phyloP scores from a whole-genome alignment of 2,888 invertebrate genomes.

The Nebria salina region DNA sequence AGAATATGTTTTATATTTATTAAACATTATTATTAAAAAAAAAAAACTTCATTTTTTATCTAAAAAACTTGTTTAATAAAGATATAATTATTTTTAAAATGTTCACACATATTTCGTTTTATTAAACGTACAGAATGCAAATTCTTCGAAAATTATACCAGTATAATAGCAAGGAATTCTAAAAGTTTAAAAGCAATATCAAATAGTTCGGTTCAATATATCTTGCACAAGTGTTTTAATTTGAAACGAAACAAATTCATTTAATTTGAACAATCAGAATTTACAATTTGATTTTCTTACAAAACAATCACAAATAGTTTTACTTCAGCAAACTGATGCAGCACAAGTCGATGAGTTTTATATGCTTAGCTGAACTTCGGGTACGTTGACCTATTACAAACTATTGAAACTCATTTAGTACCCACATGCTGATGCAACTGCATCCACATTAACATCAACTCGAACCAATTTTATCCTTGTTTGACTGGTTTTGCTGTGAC shows the following conservation, averaged over 20 bases:
- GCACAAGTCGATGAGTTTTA: conserved; percentile 7
- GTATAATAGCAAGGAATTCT: background rate
- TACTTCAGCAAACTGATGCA: background rate
- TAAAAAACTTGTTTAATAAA: too few relatives aligned
- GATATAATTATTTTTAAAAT: too few relatives aligned
- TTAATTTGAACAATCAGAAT: background rate
- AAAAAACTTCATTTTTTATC: background rate
- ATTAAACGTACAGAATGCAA: background rate
- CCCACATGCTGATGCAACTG: background rate
- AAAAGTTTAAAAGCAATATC: background rate
- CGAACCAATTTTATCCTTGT: background rate
- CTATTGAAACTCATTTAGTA: conserved; percentile 39
- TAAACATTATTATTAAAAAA: too few relatives aligned
- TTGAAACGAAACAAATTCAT: background rate
- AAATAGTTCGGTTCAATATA: background rate
- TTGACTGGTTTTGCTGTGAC: background rate
- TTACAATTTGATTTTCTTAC: too few relatives aligned
- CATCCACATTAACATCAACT: background rate
- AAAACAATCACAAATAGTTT: background rate
- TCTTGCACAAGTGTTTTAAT: background rate
- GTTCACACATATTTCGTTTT: too few relatives aligned
- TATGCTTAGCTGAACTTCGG: conserved; percentile 2
- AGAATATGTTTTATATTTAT: too few relatives aligned
- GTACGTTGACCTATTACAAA: conserved; percentile 37
- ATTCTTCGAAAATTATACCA: background rate